Conservation (phyloP, 2,113 vertebrate genomes). For the Leuciscus idus region DNA sequence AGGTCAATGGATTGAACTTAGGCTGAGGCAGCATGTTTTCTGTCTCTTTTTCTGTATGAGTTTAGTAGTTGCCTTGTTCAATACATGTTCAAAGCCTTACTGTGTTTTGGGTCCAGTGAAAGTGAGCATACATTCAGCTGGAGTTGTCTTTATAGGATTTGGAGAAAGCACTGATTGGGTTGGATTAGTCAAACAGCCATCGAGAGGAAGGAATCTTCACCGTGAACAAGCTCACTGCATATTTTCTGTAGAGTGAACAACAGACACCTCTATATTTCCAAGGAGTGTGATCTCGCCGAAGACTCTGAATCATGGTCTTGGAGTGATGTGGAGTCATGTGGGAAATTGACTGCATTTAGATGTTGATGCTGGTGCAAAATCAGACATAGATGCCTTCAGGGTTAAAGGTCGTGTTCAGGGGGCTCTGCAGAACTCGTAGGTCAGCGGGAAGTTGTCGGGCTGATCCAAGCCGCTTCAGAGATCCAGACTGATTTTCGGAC, state of each 20-base stretch:
- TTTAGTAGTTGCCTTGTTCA: slow-evolving; percentile 18
- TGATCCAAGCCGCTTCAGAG: slow-evolving; percentile 84
- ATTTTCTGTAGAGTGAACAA: slow-evolving; percentile 3
- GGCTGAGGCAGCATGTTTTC: background rate
- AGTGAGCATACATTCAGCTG: slow-evolving; percentile 13
- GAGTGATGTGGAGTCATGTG: background rate
- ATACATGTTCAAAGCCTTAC: background rate
- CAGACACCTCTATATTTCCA: background rate
- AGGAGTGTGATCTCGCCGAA: background rate
- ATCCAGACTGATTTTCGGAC: slow-evolving; percentile 79
- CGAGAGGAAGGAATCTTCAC: slow-evolving; percentile 28
- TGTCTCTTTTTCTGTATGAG: background rate
- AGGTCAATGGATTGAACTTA: slow-evolving; percentile 28
- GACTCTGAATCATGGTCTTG: background rate
- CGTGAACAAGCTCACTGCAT: background rate
- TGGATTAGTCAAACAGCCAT: slow-evolving; percentile 28
- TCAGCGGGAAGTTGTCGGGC: slow-evolving; percentile 88
- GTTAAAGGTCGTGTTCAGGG: slow-evolving; percentile 86
- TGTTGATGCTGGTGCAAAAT: slow-evolving; percentile 53
- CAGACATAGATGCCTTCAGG: slow-evolving; percentile 97
- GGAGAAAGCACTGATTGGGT: slow-evolving; percentile 27
- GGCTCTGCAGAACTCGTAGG: slow-evolving; percentile 88
- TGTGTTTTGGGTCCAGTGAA: background rate
- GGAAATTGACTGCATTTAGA: background rate
- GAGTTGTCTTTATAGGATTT: slow-evolving; percentile 26